Base-by-base conservation (phyloP, 2,888 invertebrate genomes). In the Ethmia dodecea region DNA sequence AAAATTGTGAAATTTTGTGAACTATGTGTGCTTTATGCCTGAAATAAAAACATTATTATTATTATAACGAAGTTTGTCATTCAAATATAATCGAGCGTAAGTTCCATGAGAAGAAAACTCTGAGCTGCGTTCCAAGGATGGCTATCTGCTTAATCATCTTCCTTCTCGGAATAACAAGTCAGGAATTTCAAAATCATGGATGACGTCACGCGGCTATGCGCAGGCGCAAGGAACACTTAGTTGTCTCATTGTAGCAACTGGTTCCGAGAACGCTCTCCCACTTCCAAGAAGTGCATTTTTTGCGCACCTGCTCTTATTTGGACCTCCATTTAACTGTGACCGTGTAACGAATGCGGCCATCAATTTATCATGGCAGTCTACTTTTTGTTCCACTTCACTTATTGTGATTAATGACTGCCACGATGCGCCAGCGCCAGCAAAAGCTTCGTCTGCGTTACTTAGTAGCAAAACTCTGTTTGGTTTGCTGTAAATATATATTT, bases 301-400 rank as follows among this genome's bases (percentile, higher is more conserved):
- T 60, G 58, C 51, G 52, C 77, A 79, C 77, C 80, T 80, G 78
- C 68, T 65, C 60, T 58, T 56, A 65, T 75, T 67, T 61, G 64
- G 61, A 53, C 50, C 57, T 54, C 50, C 47, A 47, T 44, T 69
- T 70, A 73, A 70, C 71, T 66, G 70, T 69, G 60, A 60, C 58
- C 60, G 47, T 52, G 55, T 55, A 54, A 53, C 58, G 49, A 70
- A 67, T 63, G 60, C 54, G 56, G 56, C 64, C 64, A 76, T 77
- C 68, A 74, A 72, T 76, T 26, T 70, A 72, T 53, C 49, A 56
- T 60, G 69, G 69, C 64, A 63, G 57, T 47, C 47, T 45, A 48
- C 54, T 66, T 65, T 57, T 63, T 58, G 52, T 49, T 44, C 45
- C 40, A 38, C 38, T 46, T 38, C 31, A 39, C 49, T 52, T 44